Evolutionary conservation across 1,140 invertebrate species (phyloP).

Genomic region (Scaptomyza montana): DNA sequence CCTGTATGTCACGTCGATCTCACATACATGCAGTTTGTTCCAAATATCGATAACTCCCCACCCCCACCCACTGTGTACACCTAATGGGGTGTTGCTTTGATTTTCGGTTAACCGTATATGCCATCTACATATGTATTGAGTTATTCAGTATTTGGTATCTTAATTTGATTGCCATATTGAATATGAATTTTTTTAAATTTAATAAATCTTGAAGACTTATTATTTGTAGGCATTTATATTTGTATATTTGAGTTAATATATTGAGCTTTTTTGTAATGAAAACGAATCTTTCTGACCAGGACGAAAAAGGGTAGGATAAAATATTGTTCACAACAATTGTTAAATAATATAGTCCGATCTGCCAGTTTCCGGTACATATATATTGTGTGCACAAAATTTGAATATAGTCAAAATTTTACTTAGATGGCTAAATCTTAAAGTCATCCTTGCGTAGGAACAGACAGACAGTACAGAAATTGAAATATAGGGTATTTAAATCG

Average conservation of each 20-base stretch:
- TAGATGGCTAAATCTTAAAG: too few species aligned
- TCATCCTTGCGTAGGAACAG: background rate
- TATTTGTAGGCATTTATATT: too few species aligned
- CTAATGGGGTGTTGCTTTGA: slow-evolving; percentile 1
- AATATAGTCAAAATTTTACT: too few species aligned
- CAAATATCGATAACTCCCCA: slow-evolving; percentile 1
- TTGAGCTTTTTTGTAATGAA: too few species aligned
- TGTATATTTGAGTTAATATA: background rate
- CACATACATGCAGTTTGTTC: background rate
- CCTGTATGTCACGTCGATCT: slow-evolving; percentile 2
- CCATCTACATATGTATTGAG: background rate
- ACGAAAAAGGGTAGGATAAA: background rate
- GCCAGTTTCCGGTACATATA: too few species aligned
- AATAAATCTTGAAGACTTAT: background rate
- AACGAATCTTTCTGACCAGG: background rate
- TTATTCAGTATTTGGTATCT: slow-evolving; percentile 1
- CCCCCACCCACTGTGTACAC: slow-evolving; percentile 1
- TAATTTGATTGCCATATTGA: slow-evolving; percentile 3
- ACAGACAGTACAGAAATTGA: background rate
- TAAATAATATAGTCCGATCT: background rate
- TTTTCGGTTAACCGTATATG: slow-evolving; percentile 1
- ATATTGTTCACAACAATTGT: background rate
- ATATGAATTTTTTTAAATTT: slow-evolving; percentile 1
- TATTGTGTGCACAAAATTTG: too few species aligned
- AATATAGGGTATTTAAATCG: background rate